phyloP scores from a whole-genome alignment of 2,113 vertebrate species.

The Rhizomys pruinosus region DNA sequence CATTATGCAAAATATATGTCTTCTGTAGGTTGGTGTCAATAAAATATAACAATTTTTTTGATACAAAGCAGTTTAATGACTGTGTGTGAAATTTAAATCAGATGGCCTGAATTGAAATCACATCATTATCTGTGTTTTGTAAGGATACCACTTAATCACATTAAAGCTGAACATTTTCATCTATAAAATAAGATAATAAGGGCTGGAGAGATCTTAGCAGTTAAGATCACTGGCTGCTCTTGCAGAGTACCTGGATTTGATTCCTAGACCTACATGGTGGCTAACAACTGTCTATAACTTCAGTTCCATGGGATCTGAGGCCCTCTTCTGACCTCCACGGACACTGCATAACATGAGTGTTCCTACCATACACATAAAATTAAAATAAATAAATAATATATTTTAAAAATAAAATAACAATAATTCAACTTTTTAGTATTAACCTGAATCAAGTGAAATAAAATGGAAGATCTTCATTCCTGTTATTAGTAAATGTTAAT shows the following conservation, averaged over 20 bases:
- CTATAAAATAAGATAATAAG: background rate
- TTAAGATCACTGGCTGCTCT: too few relatives aligned
- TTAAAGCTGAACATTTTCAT: background rate
- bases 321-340: too few relatives aligned
- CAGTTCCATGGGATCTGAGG: too few relatives aligned
- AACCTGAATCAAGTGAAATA: slow-evolving; percentile 7
- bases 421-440: slow-evolving; percentile 7
- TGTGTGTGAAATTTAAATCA: background rate
- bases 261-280: too few relatives aligned
- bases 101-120: background rate
- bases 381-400: too few relatives aligned
- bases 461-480: background rate
- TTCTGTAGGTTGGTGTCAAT: background rate
- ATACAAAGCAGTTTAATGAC: background rate
- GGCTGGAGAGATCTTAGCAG: too few relatives aligned
- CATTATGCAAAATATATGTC: slow-evolving; percentile 8
- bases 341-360: too few relatives aligned
- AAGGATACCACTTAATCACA: background rate
- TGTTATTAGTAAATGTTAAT: slow-evolving; percentile 19
- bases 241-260: too few relatives aligned
- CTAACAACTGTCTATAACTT: too few relatives aligned
- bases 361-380: too few relatives aligned
- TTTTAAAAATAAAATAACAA: slow-evolving; percentile 4
- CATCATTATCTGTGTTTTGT: background rate
- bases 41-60: background rate